Percentiles rank a stretch among this genome's conserved stretches.
Evolutionary conservation across 2,888 invertebrate species (phyloP).

Genomic region (Rhagonycha fulva): DNA sequence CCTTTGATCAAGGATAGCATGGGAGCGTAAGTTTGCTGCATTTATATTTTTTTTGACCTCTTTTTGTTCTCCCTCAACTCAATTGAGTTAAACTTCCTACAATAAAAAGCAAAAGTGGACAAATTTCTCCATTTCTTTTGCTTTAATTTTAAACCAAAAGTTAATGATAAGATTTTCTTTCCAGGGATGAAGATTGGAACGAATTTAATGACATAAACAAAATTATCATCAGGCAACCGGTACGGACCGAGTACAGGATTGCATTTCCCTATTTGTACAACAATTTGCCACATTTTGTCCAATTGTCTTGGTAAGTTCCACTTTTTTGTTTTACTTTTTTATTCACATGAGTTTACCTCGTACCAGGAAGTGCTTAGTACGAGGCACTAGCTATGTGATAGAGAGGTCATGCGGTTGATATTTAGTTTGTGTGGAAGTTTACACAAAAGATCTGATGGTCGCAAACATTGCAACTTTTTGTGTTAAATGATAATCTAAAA

Average conservation of each 20-base stretch:
- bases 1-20: constrained; percentile 98
- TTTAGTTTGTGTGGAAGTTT: constrained; percentile 57
- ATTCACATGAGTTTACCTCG: constrained; percentile 11
- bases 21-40: constrained; percentile 68
- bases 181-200: constrained; percentile 99
- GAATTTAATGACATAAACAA: constrained; percentile 99
- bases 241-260: constrained; percentile 98
- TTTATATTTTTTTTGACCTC: neutral
- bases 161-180: constrained; percentile 14
- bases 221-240: constrained; percentile 98
- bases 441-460: constrained; percentile 62
- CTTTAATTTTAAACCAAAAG: neutral
- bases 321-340: neutral
- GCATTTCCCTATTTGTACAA: constrained; percentile 99
- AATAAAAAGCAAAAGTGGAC: too few relatives aligned
- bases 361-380: constrained; percentile 1
- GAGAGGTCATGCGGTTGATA: constrained; percentile 54
- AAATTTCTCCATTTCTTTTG: too few relatives aligned
- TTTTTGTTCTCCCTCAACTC: too few relatives aligned
- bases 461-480: constrained; percentile 58
- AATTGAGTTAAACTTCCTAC: too few relatives aligned
- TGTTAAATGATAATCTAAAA: too few relatives aligned
- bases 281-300: constrained; percentile 97
- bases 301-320: constrained; percentile 91
- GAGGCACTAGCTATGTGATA: constrained; percentile 63